phyloP scores from a whole-genome alignment of 1,140 invertebrate genomes.

The Microplitis demolitor region DNA sequence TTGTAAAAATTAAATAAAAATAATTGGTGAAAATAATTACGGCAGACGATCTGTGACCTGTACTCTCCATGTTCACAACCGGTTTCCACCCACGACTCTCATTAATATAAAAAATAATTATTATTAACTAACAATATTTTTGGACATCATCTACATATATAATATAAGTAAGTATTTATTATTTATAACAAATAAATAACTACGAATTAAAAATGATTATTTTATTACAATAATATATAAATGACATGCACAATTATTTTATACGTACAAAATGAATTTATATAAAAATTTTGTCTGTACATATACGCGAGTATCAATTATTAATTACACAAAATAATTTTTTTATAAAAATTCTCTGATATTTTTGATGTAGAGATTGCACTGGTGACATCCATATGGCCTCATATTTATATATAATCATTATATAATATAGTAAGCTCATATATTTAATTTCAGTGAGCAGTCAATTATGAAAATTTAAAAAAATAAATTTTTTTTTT shows the following conservation, averaged over 20 bases:
- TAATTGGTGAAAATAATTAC: neutral
- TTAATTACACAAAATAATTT: neutral
- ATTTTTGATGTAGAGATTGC: neutral
- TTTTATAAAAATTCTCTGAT: neutral
- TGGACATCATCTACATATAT: neutral
- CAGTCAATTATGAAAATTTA: neutral
- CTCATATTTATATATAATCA: neutral
- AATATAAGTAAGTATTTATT: too few relatives aligned
- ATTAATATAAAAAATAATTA: neutral
- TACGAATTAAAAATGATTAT: neutral
- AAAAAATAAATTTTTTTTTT: too few relatives aligned
- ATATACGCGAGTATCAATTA: neutral
- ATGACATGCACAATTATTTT: neutral
- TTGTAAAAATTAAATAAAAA: neutral
- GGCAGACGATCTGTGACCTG: too few relatives aligned
- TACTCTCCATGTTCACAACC: too few relatives aligned
- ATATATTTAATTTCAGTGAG: neutral
- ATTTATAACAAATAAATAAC: neutral
- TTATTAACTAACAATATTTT: neutral
- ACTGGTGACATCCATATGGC: neutral
- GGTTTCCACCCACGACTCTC: neutral
- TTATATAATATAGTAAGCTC: neutral
- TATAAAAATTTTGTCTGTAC: neutral
- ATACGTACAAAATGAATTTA: slow-evolving; percentile 14
- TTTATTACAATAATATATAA: slow-evolving; percentile 9